Base-by-base conservation (phyloP, 1,140 invertebrate genomes). In the Liolophura sinensis region DNA sequence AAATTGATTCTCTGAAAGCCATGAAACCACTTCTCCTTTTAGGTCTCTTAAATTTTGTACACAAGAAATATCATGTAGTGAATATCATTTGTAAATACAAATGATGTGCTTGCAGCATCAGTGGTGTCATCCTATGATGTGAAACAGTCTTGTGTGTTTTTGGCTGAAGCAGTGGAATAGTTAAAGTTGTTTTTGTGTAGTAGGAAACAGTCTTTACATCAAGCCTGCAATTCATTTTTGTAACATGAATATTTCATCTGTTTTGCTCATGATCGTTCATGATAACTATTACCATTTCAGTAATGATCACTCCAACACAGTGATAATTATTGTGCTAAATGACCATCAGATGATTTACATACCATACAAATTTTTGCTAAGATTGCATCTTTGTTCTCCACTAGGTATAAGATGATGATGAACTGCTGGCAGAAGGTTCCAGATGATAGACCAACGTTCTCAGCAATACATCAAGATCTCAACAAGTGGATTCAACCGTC, bases 401-500 rank as follows among this genome's bases (percentile, higher is more conserved):
- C 27, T 58, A 82, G 80, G 49, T 96, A 95, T 79, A 85, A 90
- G 64, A 83, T 98, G 46, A 98, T 98, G 95, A 87, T 90, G 65
- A 85, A 87, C 46, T 97, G 94, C 75, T 98, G 95, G 95, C 89
- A 90, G 71, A 90, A 92, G 74, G 89, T 92, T 72, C 88, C 91
- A 0, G 83, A 85, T 14, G 84, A 85, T 27, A 85, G 96, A 55
- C 95, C 95, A 18, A 89, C 90, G 64, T 98, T 98, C 85, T 85
- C 92, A 12, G 68, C 74, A 49, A 61, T 81, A 24, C 51, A 66
- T 0, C 52, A 70, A 12, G 71, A 75, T 50, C 70, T 82, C 16
- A 65, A 27, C 7, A 48, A 27, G 15, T 46, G 48, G 18, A 40
- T 46, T 49, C 12, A 47, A 22, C 25, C 25, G 7, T 46, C 48